Base-by-base conservation (phyloP, 2,113 vertebrate genomes). In the Balaeniceps rex region DNA sequence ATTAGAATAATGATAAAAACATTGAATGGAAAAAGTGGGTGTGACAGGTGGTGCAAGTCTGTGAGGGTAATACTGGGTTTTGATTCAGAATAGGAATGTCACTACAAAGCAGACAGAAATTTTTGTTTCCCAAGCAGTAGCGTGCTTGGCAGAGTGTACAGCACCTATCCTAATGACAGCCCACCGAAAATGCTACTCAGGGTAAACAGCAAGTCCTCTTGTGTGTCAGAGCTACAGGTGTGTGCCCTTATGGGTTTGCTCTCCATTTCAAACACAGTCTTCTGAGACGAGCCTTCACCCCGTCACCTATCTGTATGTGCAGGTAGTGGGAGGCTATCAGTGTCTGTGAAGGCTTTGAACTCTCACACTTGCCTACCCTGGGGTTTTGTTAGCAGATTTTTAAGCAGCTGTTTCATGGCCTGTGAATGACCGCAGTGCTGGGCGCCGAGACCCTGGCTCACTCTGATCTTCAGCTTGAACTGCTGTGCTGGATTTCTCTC, bases 1-100 rank as follows among this genome's bases (percentile, higher is more conserved):
- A 66, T 31, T 78, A 25, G 16, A 92, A 91, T 82, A 85, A 76
- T 36, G 80, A 84, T 95, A 94, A 93, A 96, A 90, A 76, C 58
- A 80, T 2, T 40, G 69, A 61, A 49, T 87, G 77, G 54, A 47
- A 69, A 66, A 89, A 88, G 66, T 66, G 91, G 66, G 78, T 90
- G 89, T 72, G 74, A 70, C 65, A 85, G 69, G 83, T 52, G n/a
- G 51, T 18, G 31, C 11, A 31, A 68, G 55, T 55, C 51, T 82
- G 69, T 3, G 2, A 70, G 94, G 52, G 26, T 44, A 55, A 63
- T 31, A 6, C 0, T 29, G 40, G 63, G 2, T 88, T 66, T 87
- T 7, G 19, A n/a, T 92, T 83, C 36, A 12, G 88, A 54, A 38
- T 11, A 71, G 61, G 47, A 79, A 87, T 44, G 36, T 70, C 69